Conservation (phyloP, 2,113 vertebrate species). For the Pongo pygmaeus region DNA sequence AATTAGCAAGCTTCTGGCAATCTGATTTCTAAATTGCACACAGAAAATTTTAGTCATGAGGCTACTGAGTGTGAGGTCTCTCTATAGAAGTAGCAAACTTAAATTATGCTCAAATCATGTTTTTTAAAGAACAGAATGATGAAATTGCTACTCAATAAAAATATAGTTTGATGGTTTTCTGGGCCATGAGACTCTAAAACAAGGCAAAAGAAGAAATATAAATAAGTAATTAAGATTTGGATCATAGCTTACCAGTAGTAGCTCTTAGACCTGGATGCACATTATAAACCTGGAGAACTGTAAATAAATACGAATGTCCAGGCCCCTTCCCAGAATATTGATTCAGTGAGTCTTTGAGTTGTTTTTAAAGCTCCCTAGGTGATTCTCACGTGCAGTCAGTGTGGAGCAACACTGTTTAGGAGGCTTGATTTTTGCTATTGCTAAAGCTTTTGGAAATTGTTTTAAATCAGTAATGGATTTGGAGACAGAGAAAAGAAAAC, state of each 20-base stretch:
- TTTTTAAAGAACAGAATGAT: not conserved
- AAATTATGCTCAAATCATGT: not conserved
- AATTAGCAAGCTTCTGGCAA: constrained; percentile 49
- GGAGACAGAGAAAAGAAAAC: not conserved
- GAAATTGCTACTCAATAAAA: not conserved
- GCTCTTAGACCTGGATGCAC: not conserved
- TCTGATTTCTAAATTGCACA: constrained; percentile 28
- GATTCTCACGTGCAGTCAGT: not conserved
- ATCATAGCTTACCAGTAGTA: not conserved
- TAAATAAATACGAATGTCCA: not conserved
- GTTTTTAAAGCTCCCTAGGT: not conserved
- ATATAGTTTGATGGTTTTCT: not conserved
- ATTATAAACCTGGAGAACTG: not conserved
- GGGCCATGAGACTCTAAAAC: not conserved
- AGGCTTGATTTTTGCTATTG: constrained; percentile 4
- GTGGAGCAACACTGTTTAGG: not conserved
- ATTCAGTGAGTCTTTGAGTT: not conserved
- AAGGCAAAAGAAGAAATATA: constrained; percentile 29
- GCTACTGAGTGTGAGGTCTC: not conserved
- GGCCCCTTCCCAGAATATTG: not conserved
- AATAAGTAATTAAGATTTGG: not conserved
- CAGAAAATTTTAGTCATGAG: not conserved
- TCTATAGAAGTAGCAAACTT: not conserved
- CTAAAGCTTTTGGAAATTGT: not conserved
- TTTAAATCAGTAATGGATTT: constrained; percentile 23